phyloP scores from a whole-genome alignment of 1,140 invertebrate species.

The Samia ricini region DNA sequence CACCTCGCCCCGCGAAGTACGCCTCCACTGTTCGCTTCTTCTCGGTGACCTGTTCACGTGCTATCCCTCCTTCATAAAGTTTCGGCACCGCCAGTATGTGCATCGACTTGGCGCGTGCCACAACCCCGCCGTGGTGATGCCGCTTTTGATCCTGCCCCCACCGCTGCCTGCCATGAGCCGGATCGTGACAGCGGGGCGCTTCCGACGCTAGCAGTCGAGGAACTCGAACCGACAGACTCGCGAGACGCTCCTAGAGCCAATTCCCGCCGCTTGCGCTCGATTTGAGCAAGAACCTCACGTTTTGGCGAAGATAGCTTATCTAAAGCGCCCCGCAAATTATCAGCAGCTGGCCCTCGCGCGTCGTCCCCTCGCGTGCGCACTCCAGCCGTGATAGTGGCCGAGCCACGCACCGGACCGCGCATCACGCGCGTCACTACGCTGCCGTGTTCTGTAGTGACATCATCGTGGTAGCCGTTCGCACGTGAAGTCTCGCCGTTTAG shows the following conservation, averaged over 20 bases:
- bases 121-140: conserved; percentile 66
- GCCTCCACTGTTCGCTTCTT: conserved; percentile 89
- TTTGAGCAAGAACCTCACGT: conserved; percentile 49
- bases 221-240: conserved; percentile 46
- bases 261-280: conserved; percentile 53
- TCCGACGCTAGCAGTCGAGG: conserved; percentile 51
- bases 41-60: conserved; percentile 83
- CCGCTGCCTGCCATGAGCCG: conserved; percentile 87
- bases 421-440: conserved; percentile 81
- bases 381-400: conserved; percentile 77
- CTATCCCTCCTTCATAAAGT: conserved; percentile 87
- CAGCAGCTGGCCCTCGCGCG: conserved; percentile 68
- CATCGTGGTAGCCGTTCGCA: conserved; percentile 33
- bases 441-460: conserved; percentile 73
- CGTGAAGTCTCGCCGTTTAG: conserved; percentile 37
- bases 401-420: conserved; percentile 80
- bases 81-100: conserved; percentile 84
- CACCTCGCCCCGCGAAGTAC: conserved; percentile 81
- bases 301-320: conserved; percentile 65
- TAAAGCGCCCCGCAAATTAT: conserved; percentile 73
- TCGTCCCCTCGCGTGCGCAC: conserved; percentile 71
- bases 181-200: conserved; percentile 82
- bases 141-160: conserved; percentile 43
- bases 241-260: conserved; percentile 48
- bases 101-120: conserved; percentile 84